Evolutionary conservation across 2,797 vertebrate genomes (phyloP), one percentile per base, ranked within the genome.

Genomic region (Alca torda): DNA sequence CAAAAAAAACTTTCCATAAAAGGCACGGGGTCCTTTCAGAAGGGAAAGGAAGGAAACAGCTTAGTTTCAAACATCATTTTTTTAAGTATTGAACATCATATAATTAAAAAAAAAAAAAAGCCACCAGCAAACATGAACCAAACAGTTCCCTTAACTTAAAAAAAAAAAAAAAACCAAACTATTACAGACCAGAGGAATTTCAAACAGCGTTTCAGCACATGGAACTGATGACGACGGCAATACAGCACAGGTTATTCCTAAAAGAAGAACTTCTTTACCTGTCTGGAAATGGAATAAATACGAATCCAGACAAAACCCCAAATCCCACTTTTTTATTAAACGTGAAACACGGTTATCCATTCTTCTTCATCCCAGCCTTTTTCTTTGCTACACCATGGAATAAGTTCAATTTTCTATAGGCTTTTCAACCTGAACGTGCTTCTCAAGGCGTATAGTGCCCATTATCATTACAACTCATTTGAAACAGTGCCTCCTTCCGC

Each of bases 391-490:
- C 12, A 33, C 11, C n/a, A 30, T 0, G 4, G 26, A 51, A 4
- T 5, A 78, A 53, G 4, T 35, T 21, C 1, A 19, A 4, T 23
- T 80, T 46, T 37, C 51, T 16, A 19, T 0, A 28, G 16, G 30
- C 28, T 92, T 51, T 59, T 51, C 13, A 79, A 65, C 11, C 25
- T 16, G 2, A 50, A 26, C 20, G 15, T 5, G 20, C 25, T 69
- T 57, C 68, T 76, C 25, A 16, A 51, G n/a, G 51, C 13, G 0
- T 8, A 31, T 0, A n/a, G n/a, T 4, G n/a, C 63, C 10, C 2
- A 0, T 11, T 12, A 26, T 1, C n/a, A 31, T 15, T 15, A 3
- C 1, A 56, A 57, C 5, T 2, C 2, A 33, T 43, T 19, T 18
- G n/a, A 87, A 77, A 35, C 2, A 14, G 16, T 24, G 41, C 16